phyloP scores from a whole-genome alignment of 2,113 vertebrate species.

The Nerophis ophidion region DNA sequence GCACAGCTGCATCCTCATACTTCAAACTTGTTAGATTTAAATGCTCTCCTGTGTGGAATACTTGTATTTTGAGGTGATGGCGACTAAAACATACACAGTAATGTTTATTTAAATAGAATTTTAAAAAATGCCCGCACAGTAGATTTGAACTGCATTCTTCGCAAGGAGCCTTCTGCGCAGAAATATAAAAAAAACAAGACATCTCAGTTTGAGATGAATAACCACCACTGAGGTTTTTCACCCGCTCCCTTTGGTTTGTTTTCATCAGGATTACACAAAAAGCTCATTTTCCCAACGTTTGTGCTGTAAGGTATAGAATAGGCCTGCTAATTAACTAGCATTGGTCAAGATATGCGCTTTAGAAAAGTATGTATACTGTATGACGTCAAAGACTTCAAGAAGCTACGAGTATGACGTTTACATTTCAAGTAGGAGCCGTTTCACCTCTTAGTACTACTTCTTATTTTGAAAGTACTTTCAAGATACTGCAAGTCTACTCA shows the following conservation, averaged over 20 bases:
- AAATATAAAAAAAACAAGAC: slow-evolving; percentile 4
- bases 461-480: no score
- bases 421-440: no score
- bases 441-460: no score
- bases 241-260: slow-evolving; percentile 4
- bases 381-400: no score
- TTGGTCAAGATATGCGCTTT: not conserved
- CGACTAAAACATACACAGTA: not conserved
- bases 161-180: slow-evolving; percentile 1
- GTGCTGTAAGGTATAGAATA: not conserved
- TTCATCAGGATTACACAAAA: slow-evolving; percentile 6
- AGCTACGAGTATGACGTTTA: no score
- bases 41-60: slow-evolving; percentile 10
- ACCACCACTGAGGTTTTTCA: not conserved
- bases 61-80: slow-evolving; percentile 18
- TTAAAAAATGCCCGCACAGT: slow-evolving; percentile 9
- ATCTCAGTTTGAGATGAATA: slow-evolving; percentile 1
- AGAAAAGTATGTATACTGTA: not conserved
- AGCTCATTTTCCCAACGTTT: not conserved
- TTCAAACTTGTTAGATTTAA: slow-evolving; percentile 24
- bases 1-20: slow-evolving; percentile 37
- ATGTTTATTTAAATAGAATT: not conserved
- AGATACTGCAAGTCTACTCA: not conserved
- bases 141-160: not conserved
- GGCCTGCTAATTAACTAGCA: not conserved